Base-by-base conservation (phyloP, 2,113 vertebrate genomes). In the Nicator chloris region DNA sequence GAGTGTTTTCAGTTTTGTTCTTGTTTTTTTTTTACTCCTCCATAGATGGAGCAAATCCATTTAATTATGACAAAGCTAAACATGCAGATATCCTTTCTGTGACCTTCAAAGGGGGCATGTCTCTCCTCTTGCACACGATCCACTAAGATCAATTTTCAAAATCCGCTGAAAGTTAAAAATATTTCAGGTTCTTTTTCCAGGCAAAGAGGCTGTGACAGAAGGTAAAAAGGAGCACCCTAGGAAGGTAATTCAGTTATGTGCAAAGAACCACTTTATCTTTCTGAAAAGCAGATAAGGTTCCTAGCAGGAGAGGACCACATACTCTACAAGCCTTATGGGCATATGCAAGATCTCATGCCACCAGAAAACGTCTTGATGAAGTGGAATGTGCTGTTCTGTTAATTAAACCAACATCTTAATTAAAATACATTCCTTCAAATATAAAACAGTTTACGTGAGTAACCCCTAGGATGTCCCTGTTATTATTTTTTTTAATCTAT, bases 251-350 rank as follows among this genome's bases (percentile, higher is more conserved):
- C 95, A 97, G 87, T 92, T 93, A 91, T 70, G 82, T 88, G 90
- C 77, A 96, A 91, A 94, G 93, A 96, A 93, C 90, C 86, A 96
- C 91, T 96, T 96, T 73, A 95, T 94, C 94, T 95, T 96, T 94
- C 91, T 88, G 91, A 90, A 97, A 95, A 85, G 77, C 92, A 82
- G 92, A 82, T 93, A 96, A 97, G 88, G 85, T 37, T 96, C 92
- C 88, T 97, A 97, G 95, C 94, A 95, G 96, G 95, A 95, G 92
- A 96, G 92, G 94, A 96, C 95, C 94, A 92, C 96, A 97, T 97
- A 96, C 96, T 96, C 93, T 92, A 91, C 73, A 45, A 90, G 57
- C 88, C 90, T 96, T 96, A 96, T 96, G 88, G 92, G 88, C 95
- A 96, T 88, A 96, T 81, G 77, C 30, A 94, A 95, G 87, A 76